Conservation (phyloP, 2,797 vertebrate species). For the Rhincodon typus region DNA sequence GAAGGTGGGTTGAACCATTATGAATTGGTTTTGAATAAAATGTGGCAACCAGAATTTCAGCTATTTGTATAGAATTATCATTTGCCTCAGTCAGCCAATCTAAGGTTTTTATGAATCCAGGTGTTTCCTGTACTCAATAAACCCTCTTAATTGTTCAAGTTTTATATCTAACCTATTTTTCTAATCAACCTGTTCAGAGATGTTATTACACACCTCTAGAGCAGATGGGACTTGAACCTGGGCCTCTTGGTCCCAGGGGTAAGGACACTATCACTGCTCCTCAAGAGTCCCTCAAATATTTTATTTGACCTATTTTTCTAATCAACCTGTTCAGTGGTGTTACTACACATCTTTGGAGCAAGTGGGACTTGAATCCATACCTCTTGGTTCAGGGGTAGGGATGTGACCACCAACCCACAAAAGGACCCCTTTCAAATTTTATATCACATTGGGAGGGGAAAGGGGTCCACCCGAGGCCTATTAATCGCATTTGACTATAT, state of each 20-base stretch:
- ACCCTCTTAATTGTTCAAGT: neutral
- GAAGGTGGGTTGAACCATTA: slow-evolving; percentile 65
- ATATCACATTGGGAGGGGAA: neutral
- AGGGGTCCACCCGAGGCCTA: neutral
- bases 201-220: too few relatives aligned
- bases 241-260: too few relatives aligned
- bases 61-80: neutral
- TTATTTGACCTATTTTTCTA: too few relatives aligned
- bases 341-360: too few relatives aligned
- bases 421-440: neutral
- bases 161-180: neutral
- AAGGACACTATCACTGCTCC: too few relatives aligned
- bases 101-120: neutral
- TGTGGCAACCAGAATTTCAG: neutral
- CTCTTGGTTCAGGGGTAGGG: too few relatives aligned
- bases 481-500: neutral
- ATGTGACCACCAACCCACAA: too few relatives aligned
- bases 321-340: too few relatives aligned
- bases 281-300: too few relatives aligned
- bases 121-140: neutral
- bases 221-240: too few relatives aligned
- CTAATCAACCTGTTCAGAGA: too few relatives aligned
- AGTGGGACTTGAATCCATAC: too few relatives aligned
- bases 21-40: neutral
- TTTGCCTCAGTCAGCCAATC: neutral